Evolutionary conservation across 2,113 vertebrate genomes (phyloP).

Genomic region (Todiramphus chloris): DNA sequence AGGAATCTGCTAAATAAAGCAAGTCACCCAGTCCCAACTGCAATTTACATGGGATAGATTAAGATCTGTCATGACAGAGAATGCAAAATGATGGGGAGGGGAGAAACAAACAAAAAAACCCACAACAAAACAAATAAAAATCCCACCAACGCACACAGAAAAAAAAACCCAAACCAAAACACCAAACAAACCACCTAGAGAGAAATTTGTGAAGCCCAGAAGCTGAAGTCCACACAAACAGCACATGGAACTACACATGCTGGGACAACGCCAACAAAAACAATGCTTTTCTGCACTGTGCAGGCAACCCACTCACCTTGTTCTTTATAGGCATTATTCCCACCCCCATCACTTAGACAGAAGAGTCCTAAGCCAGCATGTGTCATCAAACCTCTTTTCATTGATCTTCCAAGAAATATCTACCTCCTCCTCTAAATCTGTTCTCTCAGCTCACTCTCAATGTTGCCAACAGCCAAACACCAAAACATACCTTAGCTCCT

Average conservation of each 20-base stretch:
- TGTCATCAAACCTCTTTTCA: constrained; percentile 18
- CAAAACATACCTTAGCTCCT: neutral
- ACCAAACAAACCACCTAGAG: neutral
- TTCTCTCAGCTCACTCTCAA: neutral
- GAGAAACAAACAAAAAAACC: too few species aligned
- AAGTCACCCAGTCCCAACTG: neutral
- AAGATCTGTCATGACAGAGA: neutral
- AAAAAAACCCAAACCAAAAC: too few species aligned
- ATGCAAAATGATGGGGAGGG: neutral
- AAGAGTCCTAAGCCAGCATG: neutral
- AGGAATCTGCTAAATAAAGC: neutral
- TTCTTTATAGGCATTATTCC: constrained; percentile 7
- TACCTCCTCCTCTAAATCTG: constrained; percentile 60
- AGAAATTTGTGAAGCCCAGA: neutral
- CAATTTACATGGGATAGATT: fast-evolving
- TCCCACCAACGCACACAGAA: too few species aligned
- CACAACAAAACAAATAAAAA: neutral
- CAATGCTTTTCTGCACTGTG: neutral
- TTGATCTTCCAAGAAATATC: constrained; percentile 36
- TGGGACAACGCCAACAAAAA: neutral
- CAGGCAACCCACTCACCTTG: constrained; percentile 6
- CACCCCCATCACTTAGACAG: neutral
- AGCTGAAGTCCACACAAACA: neutral
- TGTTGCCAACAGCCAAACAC: neutral
- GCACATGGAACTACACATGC: neutral